Conservation (phyloP, 92 coral and sea anemone species). For the Diadumene lineata region DNA sequence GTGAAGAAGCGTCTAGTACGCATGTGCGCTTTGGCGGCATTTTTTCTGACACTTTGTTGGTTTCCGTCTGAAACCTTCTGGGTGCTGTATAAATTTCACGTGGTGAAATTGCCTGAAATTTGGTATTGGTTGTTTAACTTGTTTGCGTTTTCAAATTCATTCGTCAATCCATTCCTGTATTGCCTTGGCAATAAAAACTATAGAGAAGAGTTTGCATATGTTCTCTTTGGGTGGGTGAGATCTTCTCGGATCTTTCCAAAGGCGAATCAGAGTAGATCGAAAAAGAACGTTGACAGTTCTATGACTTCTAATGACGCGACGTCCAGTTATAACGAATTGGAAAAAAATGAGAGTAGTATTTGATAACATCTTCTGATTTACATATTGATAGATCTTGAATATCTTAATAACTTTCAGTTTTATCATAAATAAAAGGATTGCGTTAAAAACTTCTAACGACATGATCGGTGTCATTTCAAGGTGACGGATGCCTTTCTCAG, state of each 20-base stretch:
- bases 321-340: too few species aligned
- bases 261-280: too few species aligned
- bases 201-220: not conserved
- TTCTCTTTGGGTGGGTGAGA: not conserved
- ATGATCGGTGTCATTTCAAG: too few species aligned
- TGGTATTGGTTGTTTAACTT: not conserved
- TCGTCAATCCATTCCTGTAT: constrained; percentile 18
- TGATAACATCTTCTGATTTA: too few species aligned
- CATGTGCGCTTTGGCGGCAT: constrained; percentile 33
- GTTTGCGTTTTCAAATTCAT: constrained; percentile 15
- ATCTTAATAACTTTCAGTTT: too few species aligned
- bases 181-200: constrained; percentile 20
- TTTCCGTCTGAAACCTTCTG: constrained; percentile 21
- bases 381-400: too few species aligned
- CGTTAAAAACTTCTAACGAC: too few species aligned
- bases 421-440: too few species aligned
- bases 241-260: not conserved
- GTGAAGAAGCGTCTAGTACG: constrained; percentile 26
- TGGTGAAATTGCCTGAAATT: not conserved
- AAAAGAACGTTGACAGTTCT: too few species aligned
- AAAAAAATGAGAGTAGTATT: too few species aligned
- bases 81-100: not conserved
- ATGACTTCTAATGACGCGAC: too few species aligned
- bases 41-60: constrained; percentile 28
- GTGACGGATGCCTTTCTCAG: too few species aligned